Base-by-base conservation (phyloP, 2,797 vertebrate genomes). In the Natrix natrix region DNA sequence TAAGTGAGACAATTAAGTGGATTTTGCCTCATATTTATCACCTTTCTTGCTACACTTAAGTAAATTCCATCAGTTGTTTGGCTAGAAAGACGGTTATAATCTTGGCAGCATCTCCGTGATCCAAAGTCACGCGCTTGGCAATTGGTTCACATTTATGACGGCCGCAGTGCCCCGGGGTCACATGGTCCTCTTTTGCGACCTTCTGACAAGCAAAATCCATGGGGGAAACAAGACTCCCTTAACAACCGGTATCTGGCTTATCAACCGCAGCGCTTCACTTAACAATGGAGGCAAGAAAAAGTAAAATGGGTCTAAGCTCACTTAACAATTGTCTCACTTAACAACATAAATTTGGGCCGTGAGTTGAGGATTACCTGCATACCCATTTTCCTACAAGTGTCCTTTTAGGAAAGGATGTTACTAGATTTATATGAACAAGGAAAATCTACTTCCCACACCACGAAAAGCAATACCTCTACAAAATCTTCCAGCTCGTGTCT, bases 401-500 rank as follows among this genome's bases (percentile, higher is more conserved):
- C n/a, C n/a, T 69, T 69, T 69, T 32, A 32, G 63, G n/a, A 69
- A 69, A 69, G 28, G 69, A 17, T 43, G 17, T 43, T 12, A 8
- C 74, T 48, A 78, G 37, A 22, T 24, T 48, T 83, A 83, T 22
- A 13, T 0, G 4, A 83, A 22, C 22, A 24, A 5, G 20, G 37
- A 37, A 24, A 87, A 17, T 37, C 16, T 54, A 1, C 87, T 32
- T 55, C 91, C 52, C 8, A 11, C 20, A 16, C 7, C 83, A 0
- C n/a, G 3, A 88, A 3, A 2, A 32, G 2, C 91, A 92, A 83
- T 98, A 99, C 99, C 97, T 92, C 96, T 87, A 96, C 95, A 93
- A 98, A 98, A 87, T 95, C 98, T 8, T 98, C 97, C 57, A 99
- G 97, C 2, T 98, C 98, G 94, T 98, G 98, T 59, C 95, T 95